Conservation (phyloP, 2,797 vertebrate genomes). For the Chromobotia macracanthus region DNA sequence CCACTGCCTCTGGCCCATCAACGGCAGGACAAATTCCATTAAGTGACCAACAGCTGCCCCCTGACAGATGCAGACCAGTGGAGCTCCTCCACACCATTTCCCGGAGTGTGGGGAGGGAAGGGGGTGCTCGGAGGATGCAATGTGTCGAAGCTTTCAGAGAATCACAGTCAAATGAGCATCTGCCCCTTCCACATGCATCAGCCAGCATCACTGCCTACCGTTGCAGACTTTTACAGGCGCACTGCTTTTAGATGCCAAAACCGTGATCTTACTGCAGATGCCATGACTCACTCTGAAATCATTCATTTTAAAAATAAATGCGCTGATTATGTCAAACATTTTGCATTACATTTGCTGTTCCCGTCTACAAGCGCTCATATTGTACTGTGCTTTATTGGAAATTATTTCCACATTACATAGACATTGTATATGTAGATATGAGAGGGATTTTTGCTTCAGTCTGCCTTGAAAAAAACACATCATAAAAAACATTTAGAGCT, state of each 20-base stretch:
- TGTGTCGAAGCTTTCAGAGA: conserved; percentile 68
- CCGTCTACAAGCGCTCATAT: background rate
- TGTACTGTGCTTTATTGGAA: conserved; percentile 26
- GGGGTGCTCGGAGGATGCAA: conserved; percentile 69
- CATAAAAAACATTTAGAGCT: background rate
- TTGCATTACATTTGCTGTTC: background rate
- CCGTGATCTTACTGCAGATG: conserved; percentile 21
- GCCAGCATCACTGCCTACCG: conserved; percentile 28
- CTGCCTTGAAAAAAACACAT: background rate
- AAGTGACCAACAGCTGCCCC: conserved; percentile 77
- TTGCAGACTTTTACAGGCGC: conserved; percentile 17
- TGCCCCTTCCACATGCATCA: conserved; percentile 57
- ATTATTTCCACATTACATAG: conserved; percentile 1
- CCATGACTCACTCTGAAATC: conserved; percentile 28
- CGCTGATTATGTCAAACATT: conserved; percentile 25
- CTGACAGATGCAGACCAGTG: conserved; percentile 77
- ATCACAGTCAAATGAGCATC: conserved; percentile 73
- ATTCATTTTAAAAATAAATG: conserved; percentile 28
- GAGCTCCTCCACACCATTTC: conserved; percentile 65
- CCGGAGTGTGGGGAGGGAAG: conserved; percentile 74
- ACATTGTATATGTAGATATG: conserved; percentile 5
- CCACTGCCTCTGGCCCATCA: conserved; percentile 49
- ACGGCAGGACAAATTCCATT: conserved; percentile 72
- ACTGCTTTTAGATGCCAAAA: conserved; percentile 7
- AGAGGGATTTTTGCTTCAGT: background rate